Conservation (phyloP, 2,888 invertebrate species). For the Coecobrya sp. region DNA sequence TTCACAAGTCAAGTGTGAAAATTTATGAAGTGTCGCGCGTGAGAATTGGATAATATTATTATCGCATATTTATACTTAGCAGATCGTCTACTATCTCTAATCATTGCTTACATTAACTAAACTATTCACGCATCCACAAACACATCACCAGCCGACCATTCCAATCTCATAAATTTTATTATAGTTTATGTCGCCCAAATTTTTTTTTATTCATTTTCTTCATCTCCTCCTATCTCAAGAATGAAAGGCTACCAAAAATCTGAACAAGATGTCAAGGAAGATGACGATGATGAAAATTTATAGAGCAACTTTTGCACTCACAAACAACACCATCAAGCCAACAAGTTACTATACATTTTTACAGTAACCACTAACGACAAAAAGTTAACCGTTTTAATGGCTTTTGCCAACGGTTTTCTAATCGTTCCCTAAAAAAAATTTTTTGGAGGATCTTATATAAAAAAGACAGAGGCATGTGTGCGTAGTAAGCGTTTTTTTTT, state of each 20-base stretch:
- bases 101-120: neutral
- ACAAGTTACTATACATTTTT: neutral
- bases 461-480: neutral
- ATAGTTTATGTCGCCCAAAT: neutral
- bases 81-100: neutral
- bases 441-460: neutral
- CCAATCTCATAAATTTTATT: neutral
- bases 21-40: constrained; percentile 45
- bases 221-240: constrained; percentile 10
- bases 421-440: neutral
- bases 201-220: neutral
- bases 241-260: neutral
- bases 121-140: neutral
- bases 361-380: constrained; percentile 32
- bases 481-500: neutral
- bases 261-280: neutral
- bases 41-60: constrained; percentile 35
- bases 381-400: constrained; percentile 42
- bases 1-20: neutral
- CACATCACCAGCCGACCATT: neutral
- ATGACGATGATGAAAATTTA: constrained; percentile 45
- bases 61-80: neutral
- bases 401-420: neutral
- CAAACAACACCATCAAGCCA: neutral
- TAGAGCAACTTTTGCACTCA: constrained; percentile 39